Conservation (phyloP, 2,113 vertebrate species). For the Dicrurus megarhynchus region DNA sequence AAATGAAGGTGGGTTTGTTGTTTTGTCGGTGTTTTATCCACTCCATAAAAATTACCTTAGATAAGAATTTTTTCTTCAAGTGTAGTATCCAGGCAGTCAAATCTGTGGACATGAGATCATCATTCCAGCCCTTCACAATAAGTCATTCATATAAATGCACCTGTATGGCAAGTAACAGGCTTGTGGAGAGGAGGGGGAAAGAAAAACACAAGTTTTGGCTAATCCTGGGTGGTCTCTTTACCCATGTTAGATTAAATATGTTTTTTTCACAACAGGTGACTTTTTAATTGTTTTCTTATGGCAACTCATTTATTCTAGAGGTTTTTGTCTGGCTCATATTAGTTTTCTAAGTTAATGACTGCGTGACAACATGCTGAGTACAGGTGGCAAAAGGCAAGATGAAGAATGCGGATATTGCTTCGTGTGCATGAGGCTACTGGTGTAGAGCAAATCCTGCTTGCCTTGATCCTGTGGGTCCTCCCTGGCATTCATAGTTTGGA, state of each 20-base stretch:
- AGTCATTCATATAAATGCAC: constrained; percentile 57
- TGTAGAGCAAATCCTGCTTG: neutral
- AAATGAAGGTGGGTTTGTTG: neutral
- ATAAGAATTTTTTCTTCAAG: neutral
- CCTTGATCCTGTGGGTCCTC: neutral
- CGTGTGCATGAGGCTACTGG: neutral
- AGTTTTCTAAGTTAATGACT: constrained; percentile 71
- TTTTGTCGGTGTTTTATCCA: neutral
- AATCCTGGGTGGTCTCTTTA: constrained; percentile 72
- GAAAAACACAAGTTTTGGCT: constrained; percentile 12
- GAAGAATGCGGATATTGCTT: constrained; percentile 39
- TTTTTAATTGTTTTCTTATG: constrained; percentile 79
- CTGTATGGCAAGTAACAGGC: constrained; percentile 54
- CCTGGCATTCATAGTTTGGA: neutral
- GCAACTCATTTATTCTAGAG: constrained; percentile 66
- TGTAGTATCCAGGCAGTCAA: neutral
- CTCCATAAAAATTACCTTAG: neutral
- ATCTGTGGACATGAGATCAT: neutral
- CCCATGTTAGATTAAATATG: constrained; percentile 65
- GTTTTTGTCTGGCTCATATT: constrained; percentile 66
- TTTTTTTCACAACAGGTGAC: constrained; percentile 77
- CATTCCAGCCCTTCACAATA: constrained; percentile 17
- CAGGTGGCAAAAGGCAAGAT: constrained; percentile 66
- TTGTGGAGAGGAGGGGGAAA: neutral
- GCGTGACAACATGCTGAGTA: constrained; percentile 73